These are phyloP conservation scores for Araneus ventricosus DNA, from an alignment of 1,140 invertebrate genomes.

Conservation along the genomic window DNA sequence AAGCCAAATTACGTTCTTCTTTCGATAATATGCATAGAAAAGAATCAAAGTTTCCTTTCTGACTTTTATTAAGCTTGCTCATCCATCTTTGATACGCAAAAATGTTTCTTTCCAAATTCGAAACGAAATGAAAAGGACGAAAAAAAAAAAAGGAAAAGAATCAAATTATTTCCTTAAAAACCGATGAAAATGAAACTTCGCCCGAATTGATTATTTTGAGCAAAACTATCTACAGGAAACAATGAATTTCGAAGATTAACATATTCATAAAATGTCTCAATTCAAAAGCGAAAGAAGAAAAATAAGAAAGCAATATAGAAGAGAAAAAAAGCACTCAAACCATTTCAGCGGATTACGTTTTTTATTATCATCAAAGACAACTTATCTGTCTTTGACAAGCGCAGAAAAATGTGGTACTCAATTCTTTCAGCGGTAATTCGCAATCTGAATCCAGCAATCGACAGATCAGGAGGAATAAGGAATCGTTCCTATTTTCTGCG, in stretches of 20 bases:
- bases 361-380: constrained; percentile 28
- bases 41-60: background rate
- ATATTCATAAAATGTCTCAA: constrained; percentile 46
- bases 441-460: constrained; percentile 44
- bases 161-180: background rate
- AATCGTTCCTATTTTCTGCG: constrained; percentile 46
- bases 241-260: constrained; percentile 34
- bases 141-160: background rate
- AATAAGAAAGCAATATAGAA: background rate
- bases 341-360: constrained; percentile 44
- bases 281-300: background rate
- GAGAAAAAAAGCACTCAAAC: constrained; percentile 27
- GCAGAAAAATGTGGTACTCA: constrained; percentile 31
- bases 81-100: background rate
- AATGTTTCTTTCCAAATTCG: background rate
- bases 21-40: background rate
- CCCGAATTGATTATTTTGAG: background rate
- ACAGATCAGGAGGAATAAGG: constrained; percentile 36
- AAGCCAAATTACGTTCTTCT: too few relatives aligned
- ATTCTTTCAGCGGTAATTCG: constrained; percentile 50
- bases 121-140: background rate
- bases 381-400: constrained; percentile 45
- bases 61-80: background rate
- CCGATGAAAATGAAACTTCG: background rate
- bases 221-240: constrained; percentile 3